Percentiles rank a stretch among this genome's conserved stretches.
phyloP scores from a whole-genome alignment of 2,113 vertebrate genomes.

The Cathartes aura region DNA sequence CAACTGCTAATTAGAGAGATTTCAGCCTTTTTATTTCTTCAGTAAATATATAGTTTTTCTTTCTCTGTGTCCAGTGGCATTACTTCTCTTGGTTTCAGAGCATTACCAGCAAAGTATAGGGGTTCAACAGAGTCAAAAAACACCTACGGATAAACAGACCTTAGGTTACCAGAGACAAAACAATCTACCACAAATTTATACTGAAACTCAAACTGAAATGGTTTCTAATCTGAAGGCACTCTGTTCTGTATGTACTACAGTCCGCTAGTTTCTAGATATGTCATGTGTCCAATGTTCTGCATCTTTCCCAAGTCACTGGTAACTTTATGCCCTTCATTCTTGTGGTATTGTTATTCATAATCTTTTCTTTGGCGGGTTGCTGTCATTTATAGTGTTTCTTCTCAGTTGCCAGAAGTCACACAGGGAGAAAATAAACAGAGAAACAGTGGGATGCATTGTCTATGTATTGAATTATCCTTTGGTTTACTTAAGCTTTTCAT shows the following conservation, averaged over 20 bases:
- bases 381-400: constrained; percentile 36
- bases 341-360: constrained; percentile 59
- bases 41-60: background rate
- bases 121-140: background rate
- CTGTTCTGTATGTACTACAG: background rate
- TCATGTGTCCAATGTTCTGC: background rate
- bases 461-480: constrained; percentile 48
- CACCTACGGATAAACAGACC: background rate
- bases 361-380: constrained; percentile 47
- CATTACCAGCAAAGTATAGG: background rate
- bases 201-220: background rate
- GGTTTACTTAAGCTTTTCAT: constrained; percentile 46
- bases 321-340: constrained; percentile 45
- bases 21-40: background rate
- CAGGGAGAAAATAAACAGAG: constrained; percentile 61
- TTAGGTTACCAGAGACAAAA: background rate
- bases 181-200: background rate
- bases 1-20: background rate
- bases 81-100: background rate
- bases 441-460: constrained; percentile 52
- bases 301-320: constrained; percentile 29
- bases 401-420: constrained; percentile 48
- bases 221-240: background rate
- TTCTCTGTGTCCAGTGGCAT: background rate
- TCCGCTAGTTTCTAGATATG: background rate